Percentiles rank a stretch among this genome's conserved stretches.
phyloP scores from a whole-genome alignment of 2,888 invertebrate species.

The Acanthosepion esculentum region DNA sequence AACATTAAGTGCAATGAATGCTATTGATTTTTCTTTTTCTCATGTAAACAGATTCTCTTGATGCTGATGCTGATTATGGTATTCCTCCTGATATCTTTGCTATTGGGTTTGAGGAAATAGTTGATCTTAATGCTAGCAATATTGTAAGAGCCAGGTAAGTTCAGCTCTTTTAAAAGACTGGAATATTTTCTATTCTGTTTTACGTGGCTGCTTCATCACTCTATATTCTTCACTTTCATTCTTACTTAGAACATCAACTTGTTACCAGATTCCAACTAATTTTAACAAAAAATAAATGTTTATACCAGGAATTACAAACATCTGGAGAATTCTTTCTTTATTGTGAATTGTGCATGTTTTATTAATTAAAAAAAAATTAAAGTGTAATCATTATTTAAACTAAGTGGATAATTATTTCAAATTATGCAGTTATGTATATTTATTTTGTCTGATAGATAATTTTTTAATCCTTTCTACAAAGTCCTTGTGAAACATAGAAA shows the following conservation, averaged over 20 bases:
- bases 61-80: slow-evolving; percentile 74
- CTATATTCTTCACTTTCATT: not conserved
- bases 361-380: too few species aligned
- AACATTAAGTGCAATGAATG: too few species aligned
- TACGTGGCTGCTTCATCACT: not conserved
- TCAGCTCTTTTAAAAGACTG: not conserved
- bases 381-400: too few species aligned
- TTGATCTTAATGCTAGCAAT: slow-evolving; percentile 98
- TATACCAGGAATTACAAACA: too few species aligned
- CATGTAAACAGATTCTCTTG: slow-evolving; percentile 54
- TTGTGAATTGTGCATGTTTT: too few species aligned
- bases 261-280: not conserved
- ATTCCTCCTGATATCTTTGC: slow-evolving; percentile 94
- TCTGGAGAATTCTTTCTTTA: too few species aligned
- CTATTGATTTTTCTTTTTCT: not conserved
- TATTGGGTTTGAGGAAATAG: slow-evolving; percentile 99
- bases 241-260: not conserved
- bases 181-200: not conserved
- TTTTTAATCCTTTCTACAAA: too few species aligned
- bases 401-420: not conserved
- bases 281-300: too few species aligned
- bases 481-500: too few species aligned
- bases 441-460: not conserved
- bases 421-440: not conserved
- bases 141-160: slow-evolving; percentile 91